Percentiles rank a stretch among this genome's conserved stretches.
Conservation (phyloP, 2,888 invertebrate genomes). For the Limnephilus lunatus region DNA sequence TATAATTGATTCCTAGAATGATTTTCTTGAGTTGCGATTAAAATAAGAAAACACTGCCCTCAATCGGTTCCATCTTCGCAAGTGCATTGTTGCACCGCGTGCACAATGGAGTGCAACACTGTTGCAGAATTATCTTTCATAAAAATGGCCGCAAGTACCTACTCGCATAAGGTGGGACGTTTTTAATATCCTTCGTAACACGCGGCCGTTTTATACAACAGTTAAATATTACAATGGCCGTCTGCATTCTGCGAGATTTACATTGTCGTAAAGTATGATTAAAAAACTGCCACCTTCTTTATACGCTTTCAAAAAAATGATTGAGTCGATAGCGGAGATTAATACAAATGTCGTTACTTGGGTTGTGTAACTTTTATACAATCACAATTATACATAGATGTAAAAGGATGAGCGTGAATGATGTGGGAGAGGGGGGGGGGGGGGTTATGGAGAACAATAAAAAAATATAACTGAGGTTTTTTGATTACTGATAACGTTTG, state of each 20-base stretch:
- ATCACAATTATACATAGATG: too few species aligned
- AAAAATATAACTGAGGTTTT: too few species aligned
- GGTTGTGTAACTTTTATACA: background rate
- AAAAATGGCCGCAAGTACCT: constrained; percentile 34
- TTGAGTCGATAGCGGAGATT: background rate
- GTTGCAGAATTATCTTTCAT: constrained; percentile 40
- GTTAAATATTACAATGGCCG: background rate
- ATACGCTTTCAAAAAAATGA: background rate
- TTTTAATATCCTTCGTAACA: constrained; percentile 27
- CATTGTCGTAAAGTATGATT: constrained; percentile 15
- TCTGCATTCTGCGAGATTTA: background rate
- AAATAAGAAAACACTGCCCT: background rate
- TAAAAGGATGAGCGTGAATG: too few species aligned
- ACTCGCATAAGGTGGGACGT: constrained; percentile 6
- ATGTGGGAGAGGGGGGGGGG: too few species aligned
- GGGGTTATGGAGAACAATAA: too few species aligned
- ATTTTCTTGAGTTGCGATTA: background rate
- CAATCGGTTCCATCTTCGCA: constrained; percentile 20
- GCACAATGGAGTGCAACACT: constrained; percentile 30
- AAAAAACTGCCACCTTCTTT: background rate
- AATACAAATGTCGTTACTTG: background rate
- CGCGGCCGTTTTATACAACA: constrained; percentile 11
- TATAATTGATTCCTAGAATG: background rate
- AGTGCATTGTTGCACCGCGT: background rate
- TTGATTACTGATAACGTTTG: too few species aligned